Base-by-base conservation (phyloP, 2,113 vertebrate genomes). In the Paraplagusia blochii region DNA sequence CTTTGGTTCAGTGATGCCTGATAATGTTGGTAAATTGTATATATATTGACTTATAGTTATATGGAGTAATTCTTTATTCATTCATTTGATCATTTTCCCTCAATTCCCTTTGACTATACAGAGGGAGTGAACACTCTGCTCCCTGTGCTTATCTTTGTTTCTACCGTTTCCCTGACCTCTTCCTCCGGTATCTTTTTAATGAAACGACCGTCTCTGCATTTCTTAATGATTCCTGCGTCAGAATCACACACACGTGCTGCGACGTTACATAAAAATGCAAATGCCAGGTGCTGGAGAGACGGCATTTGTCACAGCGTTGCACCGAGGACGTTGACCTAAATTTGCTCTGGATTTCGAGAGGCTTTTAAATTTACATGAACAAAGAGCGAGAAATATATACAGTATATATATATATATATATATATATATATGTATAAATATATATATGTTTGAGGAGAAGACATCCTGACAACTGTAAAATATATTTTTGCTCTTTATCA, bases 251-350 rank as follows among this genome's bases (percentile, higher is more conserved):
- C 51, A 70, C 58, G 67, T 43, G 56, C 60, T 66, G 38, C 51
- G 63, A 59, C 53, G 66, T 86, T 85, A 80, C 54, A 74, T 83
- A 81, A 84, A 88, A 76, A 87, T 77, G 76, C 75, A 72, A 79
- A 84, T 53, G 22, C 22, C 69, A 72, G 59, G 74, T 66, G 70
- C 69, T 66, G 61, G 44, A 47, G 67, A 75, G 61, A 74, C 73
- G 64, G 73, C 74, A 69, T 74, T 81, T 77, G 70, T 60, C 79
- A 63, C 66, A 77, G 54, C 69, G 74, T 36, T 55, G 58, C 66
- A 45, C 57, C 63, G 79, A 58, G 33, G 53, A 72, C 43, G 62
- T 58, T 87, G 82, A 88, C 82, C 84, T 85, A 84, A 76, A 88
- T 89, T 79, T 72, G 57, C 52, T 79, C 68, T 44, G 65, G 72